Conservation (phyloP, 1,140 invertebrate genomes). For the Odontomachus brunneus region DNA sequence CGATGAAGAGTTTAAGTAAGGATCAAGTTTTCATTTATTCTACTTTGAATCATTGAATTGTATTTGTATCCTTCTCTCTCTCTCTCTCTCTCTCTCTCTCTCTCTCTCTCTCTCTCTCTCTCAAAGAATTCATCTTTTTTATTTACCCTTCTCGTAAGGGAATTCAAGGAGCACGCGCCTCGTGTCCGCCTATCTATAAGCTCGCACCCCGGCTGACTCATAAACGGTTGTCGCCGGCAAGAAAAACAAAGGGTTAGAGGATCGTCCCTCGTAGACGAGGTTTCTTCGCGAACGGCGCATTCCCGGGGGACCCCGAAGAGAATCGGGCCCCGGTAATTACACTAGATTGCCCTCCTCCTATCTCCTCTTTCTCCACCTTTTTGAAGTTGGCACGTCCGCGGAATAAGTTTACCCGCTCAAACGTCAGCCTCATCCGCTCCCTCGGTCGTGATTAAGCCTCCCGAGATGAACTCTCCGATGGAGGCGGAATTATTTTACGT, state of each 20-base stretch:
- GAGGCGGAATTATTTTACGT: constrained; percentile 70
- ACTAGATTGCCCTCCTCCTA: constrained; percentile 21
- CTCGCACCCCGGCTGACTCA: neutral
- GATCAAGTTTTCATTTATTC: too few species aligned
- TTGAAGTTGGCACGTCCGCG: constrained; percentile 69
- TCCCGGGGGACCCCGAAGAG: constrained; percentile 17
- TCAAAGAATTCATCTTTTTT: too few species aligned
- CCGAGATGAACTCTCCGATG: constrained; percentile 70
- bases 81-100: too few species aligned
- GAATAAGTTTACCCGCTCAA: constrained; percentile 70
- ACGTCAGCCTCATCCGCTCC: constrained; percentile 46
- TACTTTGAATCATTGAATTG: too few species aligned
- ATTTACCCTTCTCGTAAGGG: too few species aligned
- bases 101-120: too few species aligned
- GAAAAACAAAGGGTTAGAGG: constrained; percentile 37
- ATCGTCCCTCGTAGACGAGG: constrained; percentile 38
- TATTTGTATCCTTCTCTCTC: too few species aligned
- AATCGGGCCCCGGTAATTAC: constrained; percentile 65
- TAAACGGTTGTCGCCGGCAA: constrained; percentile 13
- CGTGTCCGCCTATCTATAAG: neutral
- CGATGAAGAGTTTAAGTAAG: too few species aligned
- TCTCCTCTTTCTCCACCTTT: constrained; percentile 39
- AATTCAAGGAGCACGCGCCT: neutral
- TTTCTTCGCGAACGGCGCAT: constrained; percentile 25
- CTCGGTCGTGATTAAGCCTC: constrained; percentile 68